A percentile compares a stretch with the other conserved stretches of the same genome.
Evolutionary conservation across 2,113 vertebrate genomes (phyloP).

Genomic region (Chaetops frenatus): DNA sequence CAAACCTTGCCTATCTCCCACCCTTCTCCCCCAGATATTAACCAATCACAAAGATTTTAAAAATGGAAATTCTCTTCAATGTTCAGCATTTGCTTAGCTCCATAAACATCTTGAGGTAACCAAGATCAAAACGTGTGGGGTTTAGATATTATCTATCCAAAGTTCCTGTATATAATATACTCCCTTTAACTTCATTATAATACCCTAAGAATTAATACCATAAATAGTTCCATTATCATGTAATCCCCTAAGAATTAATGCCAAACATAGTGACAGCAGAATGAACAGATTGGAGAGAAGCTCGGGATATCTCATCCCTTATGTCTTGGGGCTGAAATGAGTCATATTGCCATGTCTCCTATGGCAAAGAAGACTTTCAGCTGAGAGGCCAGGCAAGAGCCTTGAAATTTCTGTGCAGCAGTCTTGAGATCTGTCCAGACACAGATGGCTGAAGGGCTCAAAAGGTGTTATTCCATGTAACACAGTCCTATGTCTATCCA

Average conservation of each 20-base stretch:
- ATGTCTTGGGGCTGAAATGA: neutral
- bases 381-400: neutral
- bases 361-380: neutral
- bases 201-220: neutral
- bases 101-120: neutral
- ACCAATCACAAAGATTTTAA: neutral
- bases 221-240: neutral
- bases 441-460: neutral
- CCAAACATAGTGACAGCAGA: neutral
- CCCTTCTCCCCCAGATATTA: neutral
- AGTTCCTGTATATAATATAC: neutral
- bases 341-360: neutral
- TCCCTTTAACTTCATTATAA: neutral
- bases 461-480: neutral
- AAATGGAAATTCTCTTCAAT: neutral
- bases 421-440: neutral
- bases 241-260: neutral
- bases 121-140: neutral
- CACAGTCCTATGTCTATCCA: neutral
- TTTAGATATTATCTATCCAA: neutral
- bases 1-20: neutral
- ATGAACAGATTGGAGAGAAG: neutral
- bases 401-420: neutral
- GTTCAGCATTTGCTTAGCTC: neutral
- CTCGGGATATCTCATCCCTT: neutral